These are phyloP conservation scores for Elegia similella DNA, from an alignment of 2,888 invertebrate genomes.

Conservation along the genomic window DNA sequence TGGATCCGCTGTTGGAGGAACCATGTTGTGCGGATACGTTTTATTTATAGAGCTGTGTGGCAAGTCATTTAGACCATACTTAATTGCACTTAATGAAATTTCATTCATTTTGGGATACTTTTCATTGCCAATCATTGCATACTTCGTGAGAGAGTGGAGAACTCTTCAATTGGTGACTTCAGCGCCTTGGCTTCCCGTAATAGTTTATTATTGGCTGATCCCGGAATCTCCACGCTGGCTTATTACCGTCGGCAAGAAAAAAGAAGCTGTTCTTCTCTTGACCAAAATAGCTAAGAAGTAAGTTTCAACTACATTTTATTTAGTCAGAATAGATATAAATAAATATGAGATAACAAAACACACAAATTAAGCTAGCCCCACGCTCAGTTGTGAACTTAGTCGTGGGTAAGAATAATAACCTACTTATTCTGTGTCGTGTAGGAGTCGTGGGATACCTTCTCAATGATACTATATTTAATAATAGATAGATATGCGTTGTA, in stretches of 20 bases:
- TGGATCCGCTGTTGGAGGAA: conserved; percentile 80
- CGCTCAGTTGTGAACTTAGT: too few species aligned
- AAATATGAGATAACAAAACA: neutral
- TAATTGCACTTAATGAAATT: conserved; percentile 64
- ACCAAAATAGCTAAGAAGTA: conserved; percentile 76
- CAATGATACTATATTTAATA: too few species aligned
- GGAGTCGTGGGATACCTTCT: too few species aligned
- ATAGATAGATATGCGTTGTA: too few species aligned
- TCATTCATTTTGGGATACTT: conserved; percentile 12
- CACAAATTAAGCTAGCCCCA: too few species aligned
- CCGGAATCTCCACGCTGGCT: conserved; percentile 89
- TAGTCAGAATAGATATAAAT: neutral
- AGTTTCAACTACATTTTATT: neutral
- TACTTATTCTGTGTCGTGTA: too few species aligned
- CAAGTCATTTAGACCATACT: conserved; percentile 61
- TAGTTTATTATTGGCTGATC: conserved; percentile 83
- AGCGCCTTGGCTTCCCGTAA: conserved; percentile 60
- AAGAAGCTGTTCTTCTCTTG: conserved; percentile 79
- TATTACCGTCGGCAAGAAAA: conserved; percentile 81
- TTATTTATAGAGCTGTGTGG: conserved; percentile 73
- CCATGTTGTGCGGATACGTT: conserved; percentile 83
- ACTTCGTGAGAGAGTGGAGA: conserved; percentile 76
- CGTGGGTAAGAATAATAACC: too few species aligned
- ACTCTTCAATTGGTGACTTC: conserved; percentile 76
- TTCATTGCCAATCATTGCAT: conserved; percentile 62